These are phyloP conservation scores for Gallinago jamesoni DNA, from an alignment of 2,113 vertebrate genomes.

Conservation along the genomic window DNA sequence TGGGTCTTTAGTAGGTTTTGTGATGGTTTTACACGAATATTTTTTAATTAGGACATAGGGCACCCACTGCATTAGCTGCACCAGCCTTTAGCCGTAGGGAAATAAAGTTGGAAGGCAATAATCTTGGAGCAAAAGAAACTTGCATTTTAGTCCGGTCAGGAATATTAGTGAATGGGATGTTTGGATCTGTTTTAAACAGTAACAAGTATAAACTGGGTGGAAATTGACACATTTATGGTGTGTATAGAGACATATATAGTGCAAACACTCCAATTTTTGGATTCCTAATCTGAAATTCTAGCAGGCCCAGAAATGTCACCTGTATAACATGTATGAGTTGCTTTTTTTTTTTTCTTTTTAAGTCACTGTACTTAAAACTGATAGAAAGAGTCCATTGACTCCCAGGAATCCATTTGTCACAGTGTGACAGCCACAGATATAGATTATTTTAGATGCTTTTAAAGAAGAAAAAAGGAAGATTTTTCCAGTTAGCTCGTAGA, in stretches of 20 bases:
- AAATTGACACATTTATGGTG: not conserved
- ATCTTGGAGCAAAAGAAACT: not conserved
- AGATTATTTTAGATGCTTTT: constrained; percentile 32
- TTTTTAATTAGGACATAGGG: not conserved
- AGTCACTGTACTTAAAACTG: not conserved
- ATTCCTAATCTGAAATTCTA: not conserved
- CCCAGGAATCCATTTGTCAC: constrained; percentile 14
- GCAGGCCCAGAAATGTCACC: not conserved
- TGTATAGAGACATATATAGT: not conserved
- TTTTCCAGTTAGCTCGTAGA: not conserved
- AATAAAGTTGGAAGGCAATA: not conserved
- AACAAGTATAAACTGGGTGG: not conserved
- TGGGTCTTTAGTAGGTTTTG: not conserved
- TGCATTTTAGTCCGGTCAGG: not conserved
- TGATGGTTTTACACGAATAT: accelerated
- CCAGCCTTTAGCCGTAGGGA: not conserved
- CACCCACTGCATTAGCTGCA: not conserved
- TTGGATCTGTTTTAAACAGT: not conserved
- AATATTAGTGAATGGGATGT: not conserved
- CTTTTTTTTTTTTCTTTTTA: not conserved
- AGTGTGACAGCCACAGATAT: not conserved
- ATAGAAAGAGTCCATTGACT: not conserved
- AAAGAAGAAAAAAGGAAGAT: not conserved
- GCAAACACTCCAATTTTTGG: not conserved
- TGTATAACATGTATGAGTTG: not conserved